Base-by-base conservation (phyloP, 2,888 invertebrate genomes). In the Hirudinaria manillensis region DNA sequence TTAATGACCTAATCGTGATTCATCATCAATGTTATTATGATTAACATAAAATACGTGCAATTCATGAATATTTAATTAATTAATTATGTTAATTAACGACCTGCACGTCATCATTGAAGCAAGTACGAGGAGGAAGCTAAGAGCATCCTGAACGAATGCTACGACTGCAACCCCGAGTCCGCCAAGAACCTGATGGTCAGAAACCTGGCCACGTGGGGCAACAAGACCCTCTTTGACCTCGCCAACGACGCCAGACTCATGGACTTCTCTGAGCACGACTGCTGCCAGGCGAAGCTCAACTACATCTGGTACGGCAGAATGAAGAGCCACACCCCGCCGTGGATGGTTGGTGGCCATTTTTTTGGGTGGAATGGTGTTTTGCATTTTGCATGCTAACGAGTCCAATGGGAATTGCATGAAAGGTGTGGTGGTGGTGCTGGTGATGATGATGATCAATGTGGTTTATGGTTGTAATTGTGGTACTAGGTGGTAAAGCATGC, bases 231-330 rank as follows among this genome's bases (percentile, higher is more conserved):
- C 32, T 80, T 85, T 36, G 77, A 79, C 6, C 75, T 86, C 72
- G 85, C 84, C 34, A 84, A 84, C 70, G 76, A 79, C 4, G 81
- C 80, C 38, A 80, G 81, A 21, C 78, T 82, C 76, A 84, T 85
- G 84, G 83, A 83, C 74, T 85, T 85, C 76, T 82, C 85, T 80
- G 83, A 82, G 38, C 84, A 84, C 74, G 82, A 83, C 6, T 81
- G 81, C 71, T 85, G 84, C 77, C 85, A 85, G 80, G 84, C 84
- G 3, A 84, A 84, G 77, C 81, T 85, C n/a, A 84, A 83, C 74
- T 78, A 79, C 55, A 83, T 85, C 74, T 85, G 85, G 85, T 84
- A 82, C 76, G 85, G 85, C 7, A 78, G 81, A 27, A 83, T 85
- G 83, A 83, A 82, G 0, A 80, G 82, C 32, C 83, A 83, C 78